Percentiles rank a stretch among this genome's conserved stretches.
These are phyloP conservation scores for Chionis minor DNA, from an alignment of 2,113 vertebrate genomes.

Conservation along the genomic window DNA sequence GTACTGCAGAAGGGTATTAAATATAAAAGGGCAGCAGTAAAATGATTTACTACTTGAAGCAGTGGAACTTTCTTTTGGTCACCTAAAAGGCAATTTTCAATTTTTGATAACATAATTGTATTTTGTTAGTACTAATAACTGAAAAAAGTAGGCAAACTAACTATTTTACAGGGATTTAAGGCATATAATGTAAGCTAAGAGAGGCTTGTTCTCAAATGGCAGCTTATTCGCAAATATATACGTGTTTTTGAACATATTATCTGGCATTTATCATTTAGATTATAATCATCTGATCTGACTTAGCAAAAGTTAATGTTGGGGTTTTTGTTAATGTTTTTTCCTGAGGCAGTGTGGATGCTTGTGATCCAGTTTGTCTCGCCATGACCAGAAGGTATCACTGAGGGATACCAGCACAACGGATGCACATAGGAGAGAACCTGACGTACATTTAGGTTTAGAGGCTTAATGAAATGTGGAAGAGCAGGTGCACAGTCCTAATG, in stretches of 20 bases:
- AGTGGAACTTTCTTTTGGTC: conserved; percentile 65
- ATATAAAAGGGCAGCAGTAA: conserved; percentile 76
- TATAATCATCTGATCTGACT: not conserved
- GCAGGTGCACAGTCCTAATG: conserved; percentile 42
- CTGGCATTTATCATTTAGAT: not conserved
- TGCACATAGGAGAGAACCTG: not conserved
- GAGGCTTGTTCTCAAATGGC: not conserved
- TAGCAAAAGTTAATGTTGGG: conserved; percentile 2
- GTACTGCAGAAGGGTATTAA: conserved; percentile 72
- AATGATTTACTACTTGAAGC: conserved; percentile 69
- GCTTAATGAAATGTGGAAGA: conserved; percentile 55
- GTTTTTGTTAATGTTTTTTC: not conserved
- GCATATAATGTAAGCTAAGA: not conserved
- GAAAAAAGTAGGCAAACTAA: not conserved
- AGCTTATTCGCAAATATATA: not conserved
- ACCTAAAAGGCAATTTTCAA: conserved; percentile 56
- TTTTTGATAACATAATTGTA: conserved; percentile 52
- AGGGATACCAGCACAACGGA: conserved; percentile 10
- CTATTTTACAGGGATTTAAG: not conserved
- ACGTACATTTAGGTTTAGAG: conserved; percentile 5
- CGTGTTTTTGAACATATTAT: not conserved
- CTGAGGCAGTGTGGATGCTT: not conserved
- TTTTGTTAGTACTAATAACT: not conserved
- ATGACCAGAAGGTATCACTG: conserved; percentile 42
- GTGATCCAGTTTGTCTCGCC: not conserved